Evolutionary conservation across 2,888 invertebrate species (phyloP).

Genomic region (Caenorhabditis sp.): DNA sequence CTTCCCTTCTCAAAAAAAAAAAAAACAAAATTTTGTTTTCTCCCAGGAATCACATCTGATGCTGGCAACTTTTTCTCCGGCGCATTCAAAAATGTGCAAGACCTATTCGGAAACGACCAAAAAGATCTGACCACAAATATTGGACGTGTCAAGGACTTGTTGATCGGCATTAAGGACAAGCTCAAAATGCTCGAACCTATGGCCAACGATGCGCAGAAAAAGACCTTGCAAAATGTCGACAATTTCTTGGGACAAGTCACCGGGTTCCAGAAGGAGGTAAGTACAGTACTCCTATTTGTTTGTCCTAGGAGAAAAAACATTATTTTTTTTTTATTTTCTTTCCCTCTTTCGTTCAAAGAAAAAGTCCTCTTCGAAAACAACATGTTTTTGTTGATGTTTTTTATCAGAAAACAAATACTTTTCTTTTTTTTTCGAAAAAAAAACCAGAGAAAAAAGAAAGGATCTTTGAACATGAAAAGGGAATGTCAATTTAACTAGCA

Average conservation of each 20-base stretch:
- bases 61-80: constrained; percentile 56
- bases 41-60: constrained; percentile 35
- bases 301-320: too few species aligned
- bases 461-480: too few species aligned
- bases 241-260: constrained; percentile 42
- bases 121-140: constrained; percentile 54
- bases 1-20: too few species aligned
- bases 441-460: too few species aligned
- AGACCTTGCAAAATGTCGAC: constrained; percentile 54
- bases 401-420: too few species aligned
- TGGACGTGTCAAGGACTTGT: constrained; percentile 53
- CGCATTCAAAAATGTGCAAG: constrained; percentile 50
- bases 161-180: constrained; percentile 56
- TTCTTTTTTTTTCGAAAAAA: too few species aligned
- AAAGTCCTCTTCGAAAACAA: too few species aligned
- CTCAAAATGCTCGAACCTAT: constrained; percentile 48
- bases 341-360: too few species aligned
- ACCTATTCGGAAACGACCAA: constrained; percentile 51
- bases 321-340: too few species aligned
- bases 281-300: too few species aligned
- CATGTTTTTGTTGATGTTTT: too few species aligned
- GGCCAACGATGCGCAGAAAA: constrained; percentile 56
- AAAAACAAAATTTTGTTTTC: neutral
- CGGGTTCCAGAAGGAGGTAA: constrained; percentile 49
- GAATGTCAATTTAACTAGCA: too few species aligned